These are phyloP conservation scores for Microcebus jonahi DNA, from an alignment of 2,113 vertebrate species.

Conservation along the genomic window DNA sequence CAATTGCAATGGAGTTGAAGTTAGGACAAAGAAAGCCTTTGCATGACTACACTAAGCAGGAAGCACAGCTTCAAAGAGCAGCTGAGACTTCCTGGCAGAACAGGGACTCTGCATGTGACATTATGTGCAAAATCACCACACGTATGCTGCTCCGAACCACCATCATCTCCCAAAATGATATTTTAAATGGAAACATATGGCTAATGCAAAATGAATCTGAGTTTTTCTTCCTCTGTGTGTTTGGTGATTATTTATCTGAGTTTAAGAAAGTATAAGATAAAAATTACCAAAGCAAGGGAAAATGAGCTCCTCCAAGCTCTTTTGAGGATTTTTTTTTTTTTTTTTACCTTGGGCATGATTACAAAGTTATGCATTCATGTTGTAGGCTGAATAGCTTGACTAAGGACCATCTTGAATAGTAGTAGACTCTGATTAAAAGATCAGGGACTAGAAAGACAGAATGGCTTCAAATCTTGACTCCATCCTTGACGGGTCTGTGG, in stretches of 20 bases:
- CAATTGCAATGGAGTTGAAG: not conserved
- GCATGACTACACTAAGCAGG: not conserved
- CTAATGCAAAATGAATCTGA: not conserved
- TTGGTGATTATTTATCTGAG: not conserved
- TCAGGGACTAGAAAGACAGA: not conserved
- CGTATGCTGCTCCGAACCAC: not conserved
- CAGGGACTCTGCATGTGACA: not conserved
- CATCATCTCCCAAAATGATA: not conserved
- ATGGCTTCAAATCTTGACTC: not conserved
- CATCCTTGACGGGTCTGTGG: not conserved
- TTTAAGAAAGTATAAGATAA: constrained; percentile 29
- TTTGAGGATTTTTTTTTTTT: not conserved
- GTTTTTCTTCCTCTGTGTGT: not conserved
- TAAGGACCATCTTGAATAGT: not conserved
- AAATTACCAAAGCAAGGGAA: constrained; percentile 5
- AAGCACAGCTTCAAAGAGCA: not conserved
- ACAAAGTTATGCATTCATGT: not conserved
- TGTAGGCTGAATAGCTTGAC: not conserved
- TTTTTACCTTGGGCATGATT: not conserved
- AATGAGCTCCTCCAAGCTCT: not conserved
- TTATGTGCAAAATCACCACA: not conserved
- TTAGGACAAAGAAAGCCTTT: not conserved
- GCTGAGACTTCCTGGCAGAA: not conserved
- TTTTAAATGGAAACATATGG: constrained; percentile 17
- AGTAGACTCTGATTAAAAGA: not conserved